Evolutionary conservation across 2,888 invertebrate genomes (phyloP).

Genomic region (Leucophenga maculata): DNA sequence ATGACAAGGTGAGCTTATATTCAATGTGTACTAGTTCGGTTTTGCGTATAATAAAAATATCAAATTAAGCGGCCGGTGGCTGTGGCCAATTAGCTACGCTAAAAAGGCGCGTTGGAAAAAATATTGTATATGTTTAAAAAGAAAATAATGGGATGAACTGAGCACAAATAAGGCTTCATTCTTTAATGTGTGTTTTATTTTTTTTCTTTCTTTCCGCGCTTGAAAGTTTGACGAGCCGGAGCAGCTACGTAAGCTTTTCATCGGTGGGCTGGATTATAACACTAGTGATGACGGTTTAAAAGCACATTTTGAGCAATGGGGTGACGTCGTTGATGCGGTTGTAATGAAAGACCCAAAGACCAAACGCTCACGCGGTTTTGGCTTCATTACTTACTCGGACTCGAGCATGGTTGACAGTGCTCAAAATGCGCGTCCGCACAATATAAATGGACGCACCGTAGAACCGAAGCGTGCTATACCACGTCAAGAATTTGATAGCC

Average conservation of each 20-base stretch:
- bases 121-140: not conserved
- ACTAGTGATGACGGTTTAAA: conserved; percentile 94
- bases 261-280: conserved; percentile 94
- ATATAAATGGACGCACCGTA: conserved; percentile 92
- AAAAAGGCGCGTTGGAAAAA: too few species aligned
- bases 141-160: not conserved
- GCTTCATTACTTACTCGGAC: conserved; percentile 95
- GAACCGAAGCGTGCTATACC: conserved; percentile 98
- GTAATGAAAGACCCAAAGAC: conserved; percentile 98
- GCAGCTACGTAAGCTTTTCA: conserved; percentile 91
- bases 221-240: conserved; percentile 74
- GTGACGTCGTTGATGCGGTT: conserved; percentile 95
- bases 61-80: not conserved
- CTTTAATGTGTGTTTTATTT: conserved; percentile 20
- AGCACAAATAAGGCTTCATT: not conserved
- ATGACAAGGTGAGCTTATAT: conserved; percentile 55
- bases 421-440: conserved; percentile 90
- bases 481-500: conserved; percentile 89
- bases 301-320: conserved; percentile 96
- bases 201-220: not conserved
- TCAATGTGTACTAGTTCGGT: not conserved
- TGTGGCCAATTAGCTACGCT: too few species aligned
- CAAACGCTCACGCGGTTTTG: conserved; percentile 96
- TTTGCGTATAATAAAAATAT: conserved; percentile 26
- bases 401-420: conserved; percentile 98